Conservation (phyloP, 2,888 invertebrate species). For the Cosmia trapezina region DNA sequence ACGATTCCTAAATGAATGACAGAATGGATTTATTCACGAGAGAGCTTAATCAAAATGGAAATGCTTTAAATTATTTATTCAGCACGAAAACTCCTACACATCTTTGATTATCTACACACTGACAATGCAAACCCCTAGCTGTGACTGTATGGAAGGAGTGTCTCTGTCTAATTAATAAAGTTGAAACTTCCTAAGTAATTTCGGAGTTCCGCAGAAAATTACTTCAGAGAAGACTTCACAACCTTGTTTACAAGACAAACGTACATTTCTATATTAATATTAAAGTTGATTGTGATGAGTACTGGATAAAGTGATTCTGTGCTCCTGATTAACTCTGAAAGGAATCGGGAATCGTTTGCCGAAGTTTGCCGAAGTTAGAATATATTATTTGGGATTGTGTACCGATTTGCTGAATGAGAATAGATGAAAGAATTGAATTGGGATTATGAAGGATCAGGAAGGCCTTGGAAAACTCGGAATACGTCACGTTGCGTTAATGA, state of each 20-base stretch:
- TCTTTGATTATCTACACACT: constrained; percentile 12
- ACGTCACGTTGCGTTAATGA: no score
- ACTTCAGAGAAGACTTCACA: constrained; percentile 49
- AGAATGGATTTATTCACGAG: background rate
- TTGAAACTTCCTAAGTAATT: constrained; percentile 74
- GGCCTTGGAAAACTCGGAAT: background rate
- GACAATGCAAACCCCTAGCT: constrained; percentile 21
- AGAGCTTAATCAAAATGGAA: background rate
- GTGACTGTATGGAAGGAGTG: constrained; percentile 48
- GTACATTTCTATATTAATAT: constrained; percentile 58
- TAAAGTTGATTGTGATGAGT: constrained; percentile 55
- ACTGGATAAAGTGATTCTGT: constrained; percentile 40
- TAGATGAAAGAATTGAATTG: constrained; percentile 4
- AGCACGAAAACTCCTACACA: constrained; percentile 12
- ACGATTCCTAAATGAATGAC: background rate
- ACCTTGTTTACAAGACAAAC: constrained; percentile 57
- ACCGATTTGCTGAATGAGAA: constrained; percentile 32
- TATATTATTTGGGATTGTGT: constrained; percentile 36
- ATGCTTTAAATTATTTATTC: constrained; percentile 5
- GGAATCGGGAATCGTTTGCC: constrained; percentile 26
- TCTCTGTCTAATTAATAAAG: constrained; percentile 74
- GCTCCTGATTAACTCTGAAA: constrained; percentile 37
- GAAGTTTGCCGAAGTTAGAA: constrained; percentile 34
- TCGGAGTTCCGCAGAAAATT: constrained; percentile 67
- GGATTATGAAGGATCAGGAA: background rate